Evolutionary conservation across 35 echinoderm and acorn worm genomes (phyloP).

Genomic region (Chiridota heheva): DNA sequence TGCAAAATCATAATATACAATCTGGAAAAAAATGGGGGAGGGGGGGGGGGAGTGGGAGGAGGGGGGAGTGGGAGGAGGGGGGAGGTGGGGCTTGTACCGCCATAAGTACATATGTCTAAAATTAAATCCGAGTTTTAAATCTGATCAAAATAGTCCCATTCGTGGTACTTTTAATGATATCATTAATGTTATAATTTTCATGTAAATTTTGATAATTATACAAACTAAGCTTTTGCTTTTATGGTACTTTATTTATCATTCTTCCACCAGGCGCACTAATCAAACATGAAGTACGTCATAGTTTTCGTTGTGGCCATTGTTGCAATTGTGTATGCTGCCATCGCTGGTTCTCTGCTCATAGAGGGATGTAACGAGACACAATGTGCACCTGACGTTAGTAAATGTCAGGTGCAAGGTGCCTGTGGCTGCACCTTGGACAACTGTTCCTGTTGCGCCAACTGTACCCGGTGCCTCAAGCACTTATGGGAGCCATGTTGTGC

Average conservation of each 20-base stretch:
- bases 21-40: too few species aligned
- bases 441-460: conserved; percentile 83
- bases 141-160: too few species aligned
- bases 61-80: too few species aligned
- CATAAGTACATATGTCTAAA: too few species aligned
- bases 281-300: conserved; percentile 11
- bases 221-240: not conserved
- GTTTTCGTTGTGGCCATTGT: conserved; percentile 47
- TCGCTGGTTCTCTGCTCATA: conserved; percentile 32
- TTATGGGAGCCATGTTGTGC: conserved; percentile 75
- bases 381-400: conserved; percentile 73
- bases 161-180: too few species aligned
- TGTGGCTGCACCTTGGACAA: conserved; percentile 73
- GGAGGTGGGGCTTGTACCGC: too few species aligned
- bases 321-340: conserved; percentile 26
- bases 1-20: too few species aligned
- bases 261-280: not conserved
- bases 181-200: too few species aligned
- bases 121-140: too few species aligned
- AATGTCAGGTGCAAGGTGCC: conserved; percentile 75
- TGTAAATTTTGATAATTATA: too few species aligned
- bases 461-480: conserved; percentile 62
- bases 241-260: not conserved
- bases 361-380: conserved; percentile 73
- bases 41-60: too few species aligned